A percentile compares a stretch with the other conserved stretches of the same genome.
Evolutionary conservation across 2,113 vertebrate species (phyloP).

Genomic region (Calyptomena viridis): DNA sequence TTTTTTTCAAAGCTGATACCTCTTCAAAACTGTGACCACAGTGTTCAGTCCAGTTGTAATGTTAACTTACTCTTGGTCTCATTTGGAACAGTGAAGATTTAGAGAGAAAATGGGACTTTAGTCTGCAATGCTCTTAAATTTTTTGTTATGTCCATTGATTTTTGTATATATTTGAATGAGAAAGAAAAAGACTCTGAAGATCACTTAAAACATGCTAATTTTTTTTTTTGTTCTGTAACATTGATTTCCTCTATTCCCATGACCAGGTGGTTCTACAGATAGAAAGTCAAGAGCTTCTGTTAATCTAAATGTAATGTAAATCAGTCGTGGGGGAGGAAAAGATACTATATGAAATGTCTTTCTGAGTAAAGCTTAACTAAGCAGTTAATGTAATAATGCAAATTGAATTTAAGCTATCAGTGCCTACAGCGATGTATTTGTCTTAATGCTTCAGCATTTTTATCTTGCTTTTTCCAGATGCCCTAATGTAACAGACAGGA

Average conservation of each 20-base stretch:
- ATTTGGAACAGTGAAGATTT: not conserved
- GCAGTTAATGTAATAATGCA: not conserved
- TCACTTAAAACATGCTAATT: not conserved
- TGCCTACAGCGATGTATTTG: not conserved
- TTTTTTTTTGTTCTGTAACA: not conserved
- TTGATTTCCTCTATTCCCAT: not conserved
- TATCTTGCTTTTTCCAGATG: not conserved
- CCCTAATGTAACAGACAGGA: not conserved
- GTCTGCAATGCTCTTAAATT: not conserved
- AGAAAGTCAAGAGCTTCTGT: not conserved
- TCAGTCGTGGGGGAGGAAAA: not conserved
- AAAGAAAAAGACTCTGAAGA: not conserved
- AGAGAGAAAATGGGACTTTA: not conserved
- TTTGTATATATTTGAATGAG: not conserved
- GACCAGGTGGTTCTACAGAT: constrained; percentile 1
- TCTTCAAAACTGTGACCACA: not conserved
- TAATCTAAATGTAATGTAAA: not conserved
- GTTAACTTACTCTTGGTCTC: not conserved
- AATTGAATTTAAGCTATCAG: not conserved
- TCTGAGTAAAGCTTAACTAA: not conserved
- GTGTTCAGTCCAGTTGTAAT: not conserved
- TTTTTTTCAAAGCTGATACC: not conserved
- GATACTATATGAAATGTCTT: not conserved
- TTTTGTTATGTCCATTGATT: not conserved
- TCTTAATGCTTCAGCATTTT: constrained; percentile 11